These are phyloP conservation scores for Elmis aenea DNA, from an alignment of 2,888 invertebrate genomes.

Conservation along the genomic window DNA sequence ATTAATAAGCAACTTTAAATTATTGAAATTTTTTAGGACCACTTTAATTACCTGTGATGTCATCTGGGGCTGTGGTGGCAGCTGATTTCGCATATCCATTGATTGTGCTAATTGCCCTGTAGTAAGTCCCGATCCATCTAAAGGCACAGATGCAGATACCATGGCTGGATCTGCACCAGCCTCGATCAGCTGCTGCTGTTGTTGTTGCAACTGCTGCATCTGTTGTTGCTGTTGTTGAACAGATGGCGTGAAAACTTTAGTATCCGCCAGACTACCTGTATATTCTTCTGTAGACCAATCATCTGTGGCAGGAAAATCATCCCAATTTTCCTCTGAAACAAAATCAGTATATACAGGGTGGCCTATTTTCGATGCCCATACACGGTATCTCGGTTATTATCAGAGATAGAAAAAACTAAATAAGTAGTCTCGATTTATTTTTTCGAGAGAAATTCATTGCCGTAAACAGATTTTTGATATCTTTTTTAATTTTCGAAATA, in stretches of 20 bases:
- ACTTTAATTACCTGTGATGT: not conserved
- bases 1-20: no score
- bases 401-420: no score
- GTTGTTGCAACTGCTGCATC: conserved; percentile 36
- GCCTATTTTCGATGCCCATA: no score
- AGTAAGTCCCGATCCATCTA: conserved; percentile 2
- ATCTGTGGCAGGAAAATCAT: conserved; percentile 50
- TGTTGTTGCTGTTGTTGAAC: conserved; percentile 40
- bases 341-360: no score
- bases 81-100: conserved; percentile 1
- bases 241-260: conserved; percentile 85
- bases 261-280: conserved; percentile 89
- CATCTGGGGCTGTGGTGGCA: conserved; percentile 1
- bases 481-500: no score
- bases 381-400: no score
- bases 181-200: conserved; percentile 30
- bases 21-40: no score
- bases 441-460: no score
- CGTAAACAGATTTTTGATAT: no score
- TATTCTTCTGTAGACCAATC: conserved; percentile 79
- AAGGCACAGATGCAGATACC: conserved; percentile 7
- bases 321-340: conserved; percentile 64
- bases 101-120: not conserved
- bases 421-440: no score
- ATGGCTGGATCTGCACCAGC: conserved; percentile 5